phyloP scores from a whole-genome alignment of 2,797 vertebrate species.

The Tolypeutes matacus region DNA sequence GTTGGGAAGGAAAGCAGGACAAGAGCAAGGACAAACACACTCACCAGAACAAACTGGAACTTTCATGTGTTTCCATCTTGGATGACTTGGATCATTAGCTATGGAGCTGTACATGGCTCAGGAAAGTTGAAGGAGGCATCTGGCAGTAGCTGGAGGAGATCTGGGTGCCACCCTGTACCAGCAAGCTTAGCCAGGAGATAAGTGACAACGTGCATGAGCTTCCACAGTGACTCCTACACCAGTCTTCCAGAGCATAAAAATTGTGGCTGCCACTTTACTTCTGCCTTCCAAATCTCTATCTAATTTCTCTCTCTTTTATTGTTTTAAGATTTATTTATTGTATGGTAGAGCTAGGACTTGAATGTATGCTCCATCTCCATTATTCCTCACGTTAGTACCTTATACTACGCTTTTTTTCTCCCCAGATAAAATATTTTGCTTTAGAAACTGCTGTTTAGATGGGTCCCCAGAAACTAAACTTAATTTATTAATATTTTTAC shows the following conservation, averaged over 20 bases:
- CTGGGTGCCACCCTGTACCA: neutral
- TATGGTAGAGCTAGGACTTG: neutral
- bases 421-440: neutral
- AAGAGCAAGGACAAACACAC: neutral
- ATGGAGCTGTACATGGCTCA: neutral
- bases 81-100: neutral
- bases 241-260: neutral
- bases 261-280: neutral
- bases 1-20: neutral
- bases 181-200: neutral
- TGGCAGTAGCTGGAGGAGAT: neutral
- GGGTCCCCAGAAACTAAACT: neutral
- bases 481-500: neutral
- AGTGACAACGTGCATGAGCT: neutral
- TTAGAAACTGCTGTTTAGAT: neutral
- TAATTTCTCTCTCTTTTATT: neutral
- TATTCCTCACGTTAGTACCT: neutral
- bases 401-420: no score
- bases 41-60: neutral
- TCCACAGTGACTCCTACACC: no score
- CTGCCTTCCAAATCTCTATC: neutral
- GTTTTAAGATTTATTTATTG: neutral
- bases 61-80: neutral
- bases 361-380: neutral
- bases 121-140: neutral